Percentiles rank a stretch among this genome's conserved stretches.
These are phyloP conservation scores for Onychorhynchus coronatus DNA, from an alignment of 2,113 vertebrate species.

Conservation along the genomic window DNA sequence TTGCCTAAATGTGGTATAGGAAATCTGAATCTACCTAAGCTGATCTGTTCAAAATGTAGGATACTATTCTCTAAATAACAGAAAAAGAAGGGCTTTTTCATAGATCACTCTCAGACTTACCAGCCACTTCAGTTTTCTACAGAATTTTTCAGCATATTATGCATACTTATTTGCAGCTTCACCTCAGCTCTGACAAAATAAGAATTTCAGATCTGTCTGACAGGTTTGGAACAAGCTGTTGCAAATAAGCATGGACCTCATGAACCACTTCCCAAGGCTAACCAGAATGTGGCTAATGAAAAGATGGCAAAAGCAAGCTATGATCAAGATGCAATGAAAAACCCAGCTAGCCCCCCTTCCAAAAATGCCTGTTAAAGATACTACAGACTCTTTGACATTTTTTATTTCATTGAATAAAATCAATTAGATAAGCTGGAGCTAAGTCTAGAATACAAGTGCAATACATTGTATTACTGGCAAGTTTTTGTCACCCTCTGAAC, in stretches of 20 bases:
- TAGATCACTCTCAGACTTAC: not conserved
- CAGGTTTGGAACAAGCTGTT: not conserved
- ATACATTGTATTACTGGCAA: not conserved
- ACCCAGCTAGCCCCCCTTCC: fast-evolving
- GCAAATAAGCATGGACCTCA: not conserved
- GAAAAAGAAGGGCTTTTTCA: not conserved
- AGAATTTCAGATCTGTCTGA: not conserved
- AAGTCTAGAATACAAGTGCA: not conserved
- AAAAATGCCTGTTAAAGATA: not conserved
- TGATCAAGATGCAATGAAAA: not conserved
- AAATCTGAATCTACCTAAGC: not conserved
- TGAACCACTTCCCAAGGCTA: not conserved
- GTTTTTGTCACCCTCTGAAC: not conserved
- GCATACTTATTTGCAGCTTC: not conserved
- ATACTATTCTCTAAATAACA: not conserved
- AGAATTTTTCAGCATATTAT: not conserved
- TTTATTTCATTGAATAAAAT: not conserved
- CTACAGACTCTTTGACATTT: not conserved
- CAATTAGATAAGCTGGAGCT: not conserved
- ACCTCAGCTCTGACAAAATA: not conserved
- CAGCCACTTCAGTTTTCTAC: not conserved
- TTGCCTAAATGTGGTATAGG: not conserved
- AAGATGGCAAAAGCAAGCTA: not conserved
- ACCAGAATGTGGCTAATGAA: not conserved
- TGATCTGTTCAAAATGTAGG: not conserved